phyloP scores from a whole-genome alignment of 1,140 invertebrate genomes.

The Cotesia glomerata region DNA sequence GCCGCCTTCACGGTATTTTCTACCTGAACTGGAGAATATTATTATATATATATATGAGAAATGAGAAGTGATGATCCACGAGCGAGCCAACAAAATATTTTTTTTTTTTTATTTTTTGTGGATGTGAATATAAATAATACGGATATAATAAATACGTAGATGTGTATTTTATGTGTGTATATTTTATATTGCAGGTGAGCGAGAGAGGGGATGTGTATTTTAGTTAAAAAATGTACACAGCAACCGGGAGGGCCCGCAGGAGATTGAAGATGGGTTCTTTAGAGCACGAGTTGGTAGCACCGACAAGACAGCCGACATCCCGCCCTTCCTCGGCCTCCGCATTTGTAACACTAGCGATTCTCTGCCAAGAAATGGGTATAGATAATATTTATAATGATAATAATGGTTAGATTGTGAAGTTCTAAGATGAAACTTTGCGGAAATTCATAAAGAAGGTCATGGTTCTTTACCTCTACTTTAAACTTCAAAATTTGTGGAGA shows the following conservation, averaged over 20 bases:
- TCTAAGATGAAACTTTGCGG: not conserved
- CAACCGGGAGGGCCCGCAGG: slow-evolving; percentile 23
- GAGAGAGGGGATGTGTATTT: slow-evolving; percentile 38
- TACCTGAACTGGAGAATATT: not conserved
- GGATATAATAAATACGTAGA: too few species aligned
- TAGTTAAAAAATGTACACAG: slow-evolving; percentile 49
- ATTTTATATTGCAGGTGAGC: not conserved
- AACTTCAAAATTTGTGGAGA: not conserved
- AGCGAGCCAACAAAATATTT: not conserved
- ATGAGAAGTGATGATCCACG: slow-evolving; percentile 31
- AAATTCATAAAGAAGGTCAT: not conserved
- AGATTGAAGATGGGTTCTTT: slow-evolving; percentile 50
- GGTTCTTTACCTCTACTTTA: not conserved
- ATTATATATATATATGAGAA: not conserved
- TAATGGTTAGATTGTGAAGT: not conserved
- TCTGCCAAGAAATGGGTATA: slow-evolving; percentile 33
- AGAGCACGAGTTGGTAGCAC: slow-evolving; percentile 51
- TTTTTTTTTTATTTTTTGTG: too few species aligned
- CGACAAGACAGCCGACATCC: slow-evolving; percentile 53
- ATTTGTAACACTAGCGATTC: slow-evolving; percentile 48
- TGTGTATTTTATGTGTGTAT: too few species aligned
- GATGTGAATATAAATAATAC: not conserved
- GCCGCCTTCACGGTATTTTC: not conserved
- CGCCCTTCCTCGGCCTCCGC: slow-evolving; percentile 40
- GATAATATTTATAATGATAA: not conserved